Conservation (phyloP, 2,797 vertebrate species). For the Stomatorhinus walkeri region DNA sequence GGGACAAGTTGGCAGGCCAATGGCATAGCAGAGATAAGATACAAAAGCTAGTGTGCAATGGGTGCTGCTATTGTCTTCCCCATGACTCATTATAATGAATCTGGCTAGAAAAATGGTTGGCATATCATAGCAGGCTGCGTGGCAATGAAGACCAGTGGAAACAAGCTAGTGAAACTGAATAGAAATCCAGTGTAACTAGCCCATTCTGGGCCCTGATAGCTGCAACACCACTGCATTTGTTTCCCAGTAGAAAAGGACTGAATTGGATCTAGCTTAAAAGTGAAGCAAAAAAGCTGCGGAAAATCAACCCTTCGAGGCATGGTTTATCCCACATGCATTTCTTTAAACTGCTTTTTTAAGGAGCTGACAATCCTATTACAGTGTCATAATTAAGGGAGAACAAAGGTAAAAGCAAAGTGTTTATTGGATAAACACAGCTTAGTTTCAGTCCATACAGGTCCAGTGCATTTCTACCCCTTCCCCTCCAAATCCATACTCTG, state of each 20-base stretch:
- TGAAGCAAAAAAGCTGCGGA: constrained; percentile 72
- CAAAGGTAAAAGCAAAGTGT: constrained; percentile 47
- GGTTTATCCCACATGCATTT: constrained; percentile 70
- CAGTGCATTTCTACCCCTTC: not conserved
- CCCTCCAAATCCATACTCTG: not conserved
- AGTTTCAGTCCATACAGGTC: not conserved
- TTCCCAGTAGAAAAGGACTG: constrained; percentile 62
- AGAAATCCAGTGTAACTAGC: constrained; percentile 66
- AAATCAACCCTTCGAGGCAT: constrained; percentile 72
- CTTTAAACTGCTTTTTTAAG: constrained; percentile 67
- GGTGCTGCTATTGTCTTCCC: constrained; percentile 54
- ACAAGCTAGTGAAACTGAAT: constrained; percentile 49
- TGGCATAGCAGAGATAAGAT: constrained; percentile 53
- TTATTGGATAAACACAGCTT: constrained; percentile 46
- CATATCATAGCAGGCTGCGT: constrained; percentile 48
- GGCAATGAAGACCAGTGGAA: constrained; percentile 37
- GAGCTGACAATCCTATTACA: constrained; percentile 72
- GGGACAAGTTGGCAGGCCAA: constrained; percentile 44
- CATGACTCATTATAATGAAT: constrained; percentile 62
- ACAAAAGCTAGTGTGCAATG: constrained; percentile 42
- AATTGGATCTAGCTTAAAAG: constrained; percentile 75
- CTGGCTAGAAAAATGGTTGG: constrained; percentile 59
- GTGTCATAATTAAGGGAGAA: constrained; percentile 68
- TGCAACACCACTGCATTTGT: constrained; percentile 68
- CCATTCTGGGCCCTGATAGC: constrained; percentile 67